Conservation (phyloP, 2,888 invertebrate genomes). For the Ectropis crepuscularia region DNA sequence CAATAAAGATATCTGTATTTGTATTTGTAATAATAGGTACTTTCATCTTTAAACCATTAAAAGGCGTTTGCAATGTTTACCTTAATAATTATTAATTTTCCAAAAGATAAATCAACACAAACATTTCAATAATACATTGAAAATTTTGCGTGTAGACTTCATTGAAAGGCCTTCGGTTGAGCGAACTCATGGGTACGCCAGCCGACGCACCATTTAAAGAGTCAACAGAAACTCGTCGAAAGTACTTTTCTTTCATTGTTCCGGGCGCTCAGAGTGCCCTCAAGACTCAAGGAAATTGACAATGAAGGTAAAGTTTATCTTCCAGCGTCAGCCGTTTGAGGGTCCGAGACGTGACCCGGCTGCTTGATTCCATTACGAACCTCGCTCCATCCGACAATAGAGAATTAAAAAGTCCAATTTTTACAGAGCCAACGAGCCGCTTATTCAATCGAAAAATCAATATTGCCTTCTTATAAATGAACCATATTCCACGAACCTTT, state of each 20-base stretch:
- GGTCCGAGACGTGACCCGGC: conserved; percentile 76
- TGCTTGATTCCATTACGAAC: conserved; percentile 71
- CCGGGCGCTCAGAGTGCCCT: conserved; percentile 69
- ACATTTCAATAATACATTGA: background rate
- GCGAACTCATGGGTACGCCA: conserved; percentile 52
- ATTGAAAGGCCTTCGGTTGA: conserved; percentile 36
- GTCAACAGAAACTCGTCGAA: conserved; percentile 71
- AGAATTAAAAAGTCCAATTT: conserved; percentile 76
- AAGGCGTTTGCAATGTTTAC: no score
- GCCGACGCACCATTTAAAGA: conserved; percentile 71
- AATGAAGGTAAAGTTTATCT: conserved; percentile 83
- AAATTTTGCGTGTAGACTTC: background rate
- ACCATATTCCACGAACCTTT: conserved; percentile 48
- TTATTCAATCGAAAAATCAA: conserved; percentile 74
- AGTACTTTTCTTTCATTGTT: conserved; percentile 80
- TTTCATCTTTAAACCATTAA: no score
- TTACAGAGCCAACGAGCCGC: conserved; percentile 66
- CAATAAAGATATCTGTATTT: no score
- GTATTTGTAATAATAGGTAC: no score
- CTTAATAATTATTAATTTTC: no score
- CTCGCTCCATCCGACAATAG: conserved; percentile 62
- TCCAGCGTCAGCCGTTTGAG: conserved; percentile 77
- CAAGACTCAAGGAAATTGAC: conserved; percentile 78
- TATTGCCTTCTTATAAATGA: conserved; percentile 55
- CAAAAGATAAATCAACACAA: no score